A percentile compares a stretch with the other conserved stretches of the same genome.
Evolutionary conservation across 2,888 invertebrate species (phyloP).

Genomic region (Eulithis prunata): DNA sequence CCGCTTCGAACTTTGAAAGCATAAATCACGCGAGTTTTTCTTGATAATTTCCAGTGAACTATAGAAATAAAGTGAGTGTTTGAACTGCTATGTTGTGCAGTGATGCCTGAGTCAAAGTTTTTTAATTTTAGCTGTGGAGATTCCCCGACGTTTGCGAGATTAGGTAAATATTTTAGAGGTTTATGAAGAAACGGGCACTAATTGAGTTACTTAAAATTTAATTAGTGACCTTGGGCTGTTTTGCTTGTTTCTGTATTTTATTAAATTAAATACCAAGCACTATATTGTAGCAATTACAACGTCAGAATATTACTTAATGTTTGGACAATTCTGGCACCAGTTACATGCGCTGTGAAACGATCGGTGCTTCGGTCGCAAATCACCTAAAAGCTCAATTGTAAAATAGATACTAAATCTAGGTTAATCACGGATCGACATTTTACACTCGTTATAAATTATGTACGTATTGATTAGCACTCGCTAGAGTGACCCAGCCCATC

Average conservation of each 20-base stretch:
- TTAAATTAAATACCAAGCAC: not conserved
- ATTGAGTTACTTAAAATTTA: conserved; percentile 30
- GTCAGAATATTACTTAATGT: not conserved
- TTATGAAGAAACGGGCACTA: conserved; percentile 21
- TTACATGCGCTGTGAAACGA: not conserved
- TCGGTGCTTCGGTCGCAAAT: not conserved
- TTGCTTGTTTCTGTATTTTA: not conserved
- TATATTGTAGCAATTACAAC: too few species aligned
- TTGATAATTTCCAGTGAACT: conserved; percentile 30
- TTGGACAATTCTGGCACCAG: not conserved
- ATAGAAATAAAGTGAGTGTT: conserved; percentile 45
- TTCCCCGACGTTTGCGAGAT: conserved; percentile 53
- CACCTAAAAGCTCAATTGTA: not conserved
- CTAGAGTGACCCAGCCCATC: not conserved
- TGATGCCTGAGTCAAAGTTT: conserved; percentile 50
- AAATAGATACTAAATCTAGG: not conserved
- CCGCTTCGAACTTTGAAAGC: conserved; percentile 60
- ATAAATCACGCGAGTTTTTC: conserved; percentile 46
- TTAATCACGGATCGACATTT: not conserved
- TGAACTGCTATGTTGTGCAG: conserved; percentile 41
- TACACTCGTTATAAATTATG: not conserved
- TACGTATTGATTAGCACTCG: not conserved
- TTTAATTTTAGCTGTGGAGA: conserved; percentile 45
- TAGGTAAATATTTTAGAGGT: conserved; percentile 59
- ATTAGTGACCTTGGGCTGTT: conserved; percentile 14